Base-by-base conservation (phyloP, 2,113 vertebrate species). In the Typhlomys cinereus region DNA sequence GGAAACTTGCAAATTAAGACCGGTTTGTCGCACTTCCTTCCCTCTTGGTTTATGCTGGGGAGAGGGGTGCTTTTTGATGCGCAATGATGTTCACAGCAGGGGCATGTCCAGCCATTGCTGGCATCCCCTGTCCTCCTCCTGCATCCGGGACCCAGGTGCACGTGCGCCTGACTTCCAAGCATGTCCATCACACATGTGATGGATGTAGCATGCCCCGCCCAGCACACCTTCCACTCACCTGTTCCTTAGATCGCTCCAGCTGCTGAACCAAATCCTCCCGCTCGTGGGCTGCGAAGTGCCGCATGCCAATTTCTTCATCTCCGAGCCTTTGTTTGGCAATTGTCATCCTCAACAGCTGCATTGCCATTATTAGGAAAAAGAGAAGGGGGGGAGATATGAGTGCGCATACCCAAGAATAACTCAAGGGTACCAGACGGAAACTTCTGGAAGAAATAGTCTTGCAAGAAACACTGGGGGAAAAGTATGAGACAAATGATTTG, bases 321-420 rank as follows among this genome's bases (percentile, higher is more conserved):
- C 99, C 99, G 4, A 99, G 98, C 86, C 99, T 98, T 94, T 99
- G 99, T 95, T 99, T 99, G 80, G 99, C 99, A 92, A 99, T 99
- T 31, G 99, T 99, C 99, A 99, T 99, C 96, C 99, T 98, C 67
- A 99, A 97, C 76, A 99, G 99, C 99, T 99, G 96, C 2, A 21
- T 85, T 80, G n/a, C 59, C 92, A 89, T 64, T 7, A 25, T n/a
- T 0, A 54, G 46, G 21, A 70, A 34, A 41, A 20, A 8, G 10
- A 39, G 14, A 12, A 80, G 15, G 34, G 73, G 39, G 86, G 39
- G 54, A 4, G 62, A 39, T 18, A 27, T 52, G 50, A 87, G 74
- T 62, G n/a, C 90, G 66, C 2, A 73, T 44, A 69, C 70, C 5
- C 14, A 74, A 74, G 78, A 52, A 91, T 70, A 59, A 80, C 7